Base-by-base conservation (phyloP, 1,140 invertebrate species). In the Agrypnia vestita region DNA sequence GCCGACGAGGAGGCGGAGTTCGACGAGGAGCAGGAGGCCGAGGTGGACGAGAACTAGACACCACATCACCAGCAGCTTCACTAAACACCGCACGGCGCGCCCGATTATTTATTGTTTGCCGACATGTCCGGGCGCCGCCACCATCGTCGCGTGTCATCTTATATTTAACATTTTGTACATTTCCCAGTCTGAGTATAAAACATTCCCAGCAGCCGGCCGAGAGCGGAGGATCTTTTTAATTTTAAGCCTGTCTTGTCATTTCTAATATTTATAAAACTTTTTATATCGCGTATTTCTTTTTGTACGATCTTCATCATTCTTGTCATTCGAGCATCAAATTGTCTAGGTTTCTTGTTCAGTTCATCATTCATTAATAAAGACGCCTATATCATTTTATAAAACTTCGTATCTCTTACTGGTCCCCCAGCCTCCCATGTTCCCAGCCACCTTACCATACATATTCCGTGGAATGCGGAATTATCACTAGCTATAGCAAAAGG, bases 1-100 rank as follows among this genome's bases (percentile, higher is more conserved):
- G 92, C 92, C 80, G 93, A 94, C 84, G 93, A 94, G 84, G 92
- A 93, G 82, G 91, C 91, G 43, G 93, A 93, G 86, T 93, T 92
- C 85, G 93, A 93, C 84, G 92, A 94, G 84, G 93, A 93, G 82
- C 90, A 91, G 82, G 92, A 89, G 84, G 81, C 78, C 64, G 81
- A 82, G 67, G 81, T 82, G 21, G 81, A 80, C 71, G 78, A 82
- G 75, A 82, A 80, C 81, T 82, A 69, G 59, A 17, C 15, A 15
- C 15, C 12, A 19, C 56, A 11, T 35, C 25, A 59, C 35, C 71
- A 72, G 25, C 71, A 56, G 76, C 76, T 78, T 78, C 76, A 78
- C 62, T 78, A 78, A 78, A 64, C 61, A 35, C 25, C 6, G 25
- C 61, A 44, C 43, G 21, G 61, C 61, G 61, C 61, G 61, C 43